phyloP scores from a whole-genome alignment of 2,113 vertebrate species.

The Conger conger region DNA sequence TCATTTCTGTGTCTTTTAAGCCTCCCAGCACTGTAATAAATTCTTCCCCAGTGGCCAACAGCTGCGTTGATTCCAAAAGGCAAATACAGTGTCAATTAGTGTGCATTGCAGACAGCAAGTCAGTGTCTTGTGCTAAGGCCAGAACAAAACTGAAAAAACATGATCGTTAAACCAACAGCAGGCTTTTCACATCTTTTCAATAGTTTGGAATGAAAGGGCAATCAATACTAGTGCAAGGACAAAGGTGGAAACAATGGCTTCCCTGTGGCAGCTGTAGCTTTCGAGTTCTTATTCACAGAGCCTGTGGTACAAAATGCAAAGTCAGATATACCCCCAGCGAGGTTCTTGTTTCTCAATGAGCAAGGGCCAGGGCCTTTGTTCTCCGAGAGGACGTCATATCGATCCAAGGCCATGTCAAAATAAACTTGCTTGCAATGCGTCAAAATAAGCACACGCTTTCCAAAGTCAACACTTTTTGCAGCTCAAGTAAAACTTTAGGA shows the following conservation, averaged over 20 bases:
- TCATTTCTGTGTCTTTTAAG: constrained; percentile 32
- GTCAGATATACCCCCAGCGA: constrained; percentile 19
- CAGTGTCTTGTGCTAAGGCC: background rate
- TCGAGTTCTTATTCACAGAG: constrained; percentile 27
- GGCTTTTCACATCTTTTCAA: background rate
- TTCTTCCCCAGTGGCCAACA: constrained; percentile 23
- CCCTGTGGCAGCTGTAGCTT: constrained; percentile 12
- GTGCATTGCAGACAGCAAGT: background rate
- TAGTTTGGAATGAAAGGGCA: background rate
- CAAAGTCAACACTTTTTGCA: constrained; percentile 42
- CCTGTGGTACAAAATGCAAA: constrained; percentile 37
- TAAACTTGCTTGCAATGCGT: constrained; percentile 43
- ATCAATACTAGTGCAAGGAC: constrained; percentile 31
- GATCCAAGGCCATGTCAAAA: constrained; percentile 40
- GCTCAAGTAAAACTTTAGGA: constrained; percentile 37
- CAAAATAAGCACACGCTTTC: constrained; percentile 39
- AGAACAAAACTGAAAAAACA: background rate
- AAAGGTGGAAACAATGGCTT: background rate
- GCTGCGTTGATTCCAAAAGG: background rate
- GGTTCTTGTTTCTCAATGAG: constrained; percentile 6
- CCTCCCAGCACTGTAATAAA: background rate
- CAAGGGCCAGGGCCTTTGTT: constrained; percentile 10
- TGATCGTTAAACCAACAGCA: background rate
- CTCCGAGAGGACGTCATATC: constrained; percentile 35
- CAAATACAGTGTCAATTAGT: background rate